These are phyloP conservation scores for Nomada hirtipes DNA, from an alignment of 2,888 invertebrate species.

Conservation along the genomic window DNA sequence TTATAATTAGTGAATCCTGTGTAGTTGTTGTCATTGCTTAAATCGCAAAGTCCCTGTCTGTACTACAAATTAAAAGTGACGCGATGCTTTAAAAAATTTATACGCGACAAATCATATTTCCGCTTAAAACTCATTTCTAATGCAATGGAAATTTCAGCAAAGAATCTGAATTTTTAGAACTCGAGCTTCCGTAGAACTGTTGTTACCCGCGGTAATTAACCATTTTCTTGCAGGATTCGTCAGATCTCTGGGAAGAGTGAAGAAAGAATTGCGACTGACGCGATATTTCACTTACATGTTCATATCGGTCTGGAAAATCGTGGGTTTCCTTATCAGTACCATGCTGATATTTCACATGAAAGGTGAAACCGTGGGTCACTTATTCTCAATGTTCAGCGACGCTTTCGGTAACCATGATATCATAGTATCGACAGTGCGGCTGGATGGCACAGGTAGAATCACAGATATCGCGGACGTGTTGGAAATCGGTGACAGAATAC, in stretches of 20 bases:
- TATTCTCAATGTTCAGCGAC: conserved; percentile 90
- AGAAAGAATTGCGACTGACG: conserved; percentile 91
- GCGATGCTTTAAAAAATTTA: no score
- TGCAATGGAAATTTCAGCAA: no score
- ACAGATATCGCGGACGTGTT: conserved; percentile 90
- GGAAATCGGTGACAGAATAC: conserved; percentile 90
- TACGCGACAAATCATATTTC: no score
- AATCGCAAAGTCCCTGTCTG: no score
- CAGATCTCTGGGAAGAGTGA: conserved; percentile 90
- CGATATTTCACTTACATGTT: conserved; percentile 96
- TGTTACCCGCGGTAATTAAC: neutral
- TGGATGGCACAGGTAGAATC: conserved; percentile 82
- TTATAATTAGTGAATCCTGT: no score
- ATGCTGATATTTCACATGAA: conserved; percentile 90
- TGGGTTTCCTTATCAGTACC: conserved; percentile 91
- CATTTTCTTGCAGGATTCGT: conserved; percentile 84
- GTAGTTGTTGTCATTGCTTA: no score
- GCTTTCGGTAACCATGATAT: conserved; percentile 93
- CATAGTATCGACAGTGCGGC: conserved; percentile 89
- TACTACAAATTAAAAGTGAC: no score
- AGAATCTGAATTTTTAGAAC: no score
- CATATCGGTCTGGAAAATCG: conserved; percentile 96
- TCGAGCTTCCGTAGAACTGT: neutral
- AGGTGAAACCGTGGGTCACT: conserved; percentile 91
- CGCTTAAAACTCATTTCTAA: no score